Conservation (phyloP, 1,140 invertebrate genomes). For the Drosophila orosa region DNA sequence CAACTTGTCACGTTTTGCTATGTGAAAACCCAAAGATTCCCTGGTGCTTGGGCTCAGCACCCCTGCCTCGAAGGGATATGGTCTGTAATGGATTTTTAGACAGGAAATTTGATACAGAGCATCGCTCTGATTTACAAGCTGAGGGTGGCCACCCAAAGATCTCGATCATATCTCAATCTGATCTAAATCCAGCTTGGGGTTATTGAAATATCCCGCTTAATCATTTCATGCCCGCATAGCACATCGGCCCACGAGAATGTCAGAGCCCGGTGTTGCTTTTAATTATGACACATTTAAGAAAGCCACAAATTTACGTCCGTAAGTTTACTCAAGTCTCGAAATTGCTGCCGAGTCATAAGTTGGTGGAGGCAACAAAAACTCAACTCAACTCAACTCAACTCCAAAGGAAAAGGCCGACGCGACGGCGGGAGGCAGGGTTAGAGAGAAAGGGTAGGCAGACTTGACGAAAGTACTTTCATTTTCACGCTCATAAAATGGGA, state of each 20-base stretch:
- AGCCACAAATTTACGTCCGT: constrained; percentile 50
- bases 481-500: constrained; percentile 76
- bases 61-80: constrained; percentile 8
- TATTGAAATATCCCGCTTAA: constrained; percentile 25
- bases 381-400: constrained; percentile 11
- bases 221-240: constrained; percentile 21
- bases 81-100: constrained; percentile 9
- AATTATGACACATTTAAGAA: constrained; percentile 74
- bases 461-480: constrained; percentile 79
- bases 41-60: not conserved
- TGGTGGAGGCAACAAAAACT: constrained; percentile 24
- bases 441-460: constrained; percentile 19
- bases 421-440: constrained; percentile 20
- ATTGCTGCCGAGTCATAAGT: constrained; percentile 59
- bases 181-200: constrained; percentile 19
- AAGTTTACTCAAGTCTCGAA: constrained; percentile 37
- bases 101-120: constrained; percentile 29
- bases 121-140: constrained; percentile 9
- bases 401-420: constrained; percentile 46
- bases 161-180: constrained; percentile 27
- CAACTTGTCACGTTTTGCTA: constrained; percentile 9
- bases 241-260: constrained; percentile 30
- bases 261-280: constrained; percentile 31
- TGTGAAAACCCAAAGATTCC: constrained; percentile 1
- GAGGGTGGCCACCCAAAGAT: constrained; percentile 24